These are phyloP conservation scores for Acromyrmex charruanus DNA, from an alignment of 1,140 invertebrate genomes.

Conservation along the genomic window DNA sequence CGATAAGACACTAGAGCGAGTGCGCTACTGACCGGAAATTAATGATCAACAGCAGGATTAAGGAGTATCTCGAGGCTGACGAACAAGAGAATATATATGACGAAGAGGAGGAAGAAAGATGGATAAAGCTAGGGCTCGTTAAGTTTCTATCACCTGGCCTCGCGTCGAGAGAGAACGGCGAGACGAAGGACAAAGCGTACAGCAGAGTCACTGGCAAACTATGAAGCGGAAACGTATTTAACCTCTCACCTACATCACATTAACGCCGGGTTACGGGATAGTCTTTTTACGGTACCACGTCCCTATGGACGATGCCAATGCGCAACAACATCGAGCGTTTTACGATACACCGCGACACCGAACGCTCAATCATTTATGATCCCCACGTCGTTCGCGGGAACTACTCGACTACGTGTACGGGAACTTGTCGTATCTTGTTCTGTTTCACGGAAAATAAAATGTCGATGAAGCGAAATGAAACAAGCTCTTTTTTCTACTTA, in stretches of 20 bases:
- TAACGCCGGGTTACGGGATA: conserved; percentile 43
- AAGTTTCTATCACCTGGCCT: conserved; percentile 71
- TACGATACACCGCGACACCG: conserved; percentile 27
- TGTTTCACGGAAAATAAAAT: conserved; percentile 9
- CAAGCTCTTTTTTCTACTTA: background rate
- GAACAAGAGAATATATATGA: background rate
- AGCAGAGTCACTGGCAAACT: conserved; percentile 34
- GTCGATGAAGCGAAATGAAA: background rate
- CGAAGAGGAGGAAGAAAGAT: conserved; percentile 41
- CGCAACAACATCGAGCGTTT: conserved; percentile 37
- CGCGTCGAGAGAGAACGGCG: conserved; percentile 10
- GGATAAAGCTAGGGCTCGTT: conserved; percentile 58
- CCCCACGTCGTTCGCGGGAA: conserved; percentile 9
- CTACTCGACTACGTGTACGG: conserved; percentile 14
- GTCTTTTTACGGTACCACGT: conserved; percentile 48
- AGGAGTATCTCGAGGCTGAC: background rate
- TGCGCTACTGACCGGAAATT: conserved; percentile 24
- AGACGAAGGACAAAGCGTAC: conserved; percentile 27
- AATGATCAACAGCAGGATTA: conserved; percentile 43
- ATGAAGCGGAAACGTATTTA: conserved; percentile 66
- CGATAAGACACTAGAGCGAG: conserved; percentile 1
- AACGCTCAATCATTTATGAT: conserved; percentile 48
- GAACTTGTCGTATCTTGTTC: conserved; percentile 3
- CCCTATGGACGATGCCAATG: conserved; percentile 11
- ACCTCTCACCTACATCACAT: conserved; percentile 70